Conservation (phyloP, 2,113 vertebrate species). For the Phocoena phocoena region DNA sequence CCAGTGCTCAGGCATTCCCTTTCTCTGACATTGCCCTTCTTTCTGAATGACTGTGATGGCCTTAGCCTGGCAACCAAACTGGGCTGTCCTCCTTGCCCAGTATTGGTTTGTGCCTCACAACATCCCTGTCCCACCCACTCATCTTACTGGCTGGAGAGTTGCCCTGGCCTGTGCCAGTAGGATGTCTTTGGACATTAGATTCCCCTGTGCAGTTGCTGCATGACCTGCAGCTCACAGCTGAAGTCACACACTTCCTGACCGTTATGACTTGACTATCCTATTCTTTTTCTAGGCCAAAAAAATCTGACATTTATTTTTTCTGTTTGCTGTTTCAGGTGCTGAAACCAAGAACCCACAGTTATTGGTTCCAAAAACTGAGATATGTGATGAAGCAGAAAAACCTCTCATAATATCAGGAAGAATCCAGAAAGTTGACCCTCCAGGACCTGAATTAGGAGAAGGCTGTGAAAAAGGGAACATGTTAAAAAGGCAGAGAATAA, state of each 20-base stretch:
- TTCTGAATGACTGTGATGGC: neutral
- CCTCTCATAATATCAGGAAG: neutral
- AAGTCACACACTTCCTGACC: neutral
- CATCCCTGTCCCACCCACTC: neutral
- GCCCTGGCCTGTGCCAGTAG: neutral
- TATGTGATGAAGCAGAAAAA: conserved; percentile 54
- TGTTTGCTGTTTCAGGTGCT: conserved; percentile 39
- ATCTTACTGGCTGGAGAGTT: neutral
- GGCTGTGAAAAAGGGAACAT: neutral
- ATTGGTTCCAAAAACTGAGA: conserved; percentile 69
- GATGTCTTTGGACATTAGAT: neutral
- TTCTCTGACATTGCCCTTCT: neutral
- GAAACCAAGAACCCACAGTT: conserved; percentile 56
- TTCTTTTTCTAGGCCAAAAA: conserved; percentile 11
- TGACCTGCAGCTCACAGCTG: neutral
- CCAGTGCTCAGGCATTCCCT: neutral
- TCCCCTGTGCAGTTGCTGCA: neutral
- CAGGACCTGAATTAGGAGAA: conserved; percentile 28
- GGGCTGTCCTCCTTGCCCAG: neutral
- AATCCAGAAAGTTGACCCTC: conserved; percentile 38
- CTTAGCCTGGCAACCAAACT: neutral
- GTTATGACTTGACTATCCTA: neutral
- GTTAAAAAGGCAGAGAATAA: conserved; percentile 53
- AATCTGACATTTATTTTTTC: conserved; percentile 30
- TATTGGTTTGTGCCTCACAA: neutral